Evolutionary conservation across 2,113 vertebrate genomes (phyloP), one percentile per base, ranked within the genome.

Genomic region (Caranx ignobilis): DNA sequence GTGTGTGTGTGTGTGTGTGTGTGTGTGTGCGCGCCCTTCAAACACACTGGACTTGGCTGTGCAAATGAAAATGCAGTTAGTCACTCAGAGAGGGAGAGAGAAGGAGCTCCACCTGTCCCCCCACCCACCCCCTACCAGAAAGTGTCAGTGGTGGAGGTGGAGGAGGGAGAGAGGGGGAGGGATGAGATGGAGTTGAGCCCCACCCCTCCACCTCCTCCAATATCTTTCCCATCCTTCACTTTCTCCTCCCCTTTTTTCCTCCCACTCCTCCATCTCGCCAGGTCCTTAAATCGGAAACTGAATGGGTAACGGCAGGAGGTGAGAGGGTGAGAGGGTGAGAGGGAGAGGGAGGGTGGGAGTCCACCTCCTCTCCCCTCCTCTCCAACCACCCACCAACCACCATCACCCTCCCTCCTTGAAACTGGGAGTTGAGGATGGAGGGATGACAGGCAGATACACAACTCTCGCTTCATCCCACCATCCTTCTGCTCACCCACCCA

Each of bases 101-200:
- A 74, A 69, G 60, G 66, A 77, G 76, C 78, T 72, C 71, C 86
- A 86, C 83, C 83, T 86, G 86, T 79, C 80, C 47, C 8, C 15
- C 35, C 10, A 26, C 26, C n/a, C 50, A 32, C 52, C 45, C 12
- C 6, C 74, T 52, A 79, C 83, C 83, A 86, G 66, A 59, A 64
- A 78, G 70, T 39, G 0, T 65, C 26, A 55, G 62, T 59, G 75
- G 21, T 78, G 70, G n/a, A 16, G 13, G 45, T 55, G 65, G 6
- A 4, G 12, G 55, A n/a, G 11, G n/a, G 32, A 15, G 8, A 11
- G 48, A 19, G 11, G 34, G 13, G 5, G 10, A 47, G 12, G 45
- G 45, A 47, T 45, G 21, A 19, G 11, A 0, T 11, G 13, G 6
- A 82, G 71, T 59, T 61, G 82, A 75, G 31, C 55, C 31, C 74